Base-by-base conservation (phyloP, 2,888 invertebrate species). In the Vandiemenella viatica region DNA sequence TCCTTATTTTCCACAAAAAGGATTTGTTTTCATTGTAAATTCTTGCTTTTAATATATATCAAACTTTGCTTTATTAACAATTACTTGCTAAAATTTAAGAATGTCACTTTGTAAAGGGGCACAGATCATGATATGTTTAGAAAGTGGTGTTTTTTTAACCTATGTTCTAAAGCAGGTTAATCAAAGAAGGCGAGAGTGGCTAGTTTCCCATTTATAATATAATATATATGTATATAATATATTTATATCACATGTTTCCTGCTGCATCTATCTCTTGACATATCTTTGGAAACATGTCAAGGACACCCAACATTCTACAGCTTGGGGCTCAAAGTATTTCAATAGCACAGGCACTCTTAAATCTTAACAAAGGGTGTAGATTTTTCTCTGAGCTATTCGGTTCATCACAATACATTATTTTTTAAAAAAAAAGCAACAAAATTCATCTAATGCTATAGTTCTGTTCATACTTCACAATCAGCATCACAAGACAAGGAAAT, bases 61-160 rank as follows among this genome's bases (percentile, higher is more conserved):
- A 67, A 66, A 67, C 61, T 65, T 64, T 62, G 59, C 60, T 63
- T 59, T 56, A 45, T 46, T 48, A 54, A 54, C 54, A 54, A 50
- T 52, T 54, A 56, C 55, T 58, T 56, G 51, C 56, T 67, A 65
- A 59, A 66, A 66, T 70, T 70, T 70, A 70, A 61, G 69, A 68
- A 68, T 67, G 68, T 69, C 69, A 69, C 69, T 70, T 70, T 76
- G 75, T 76, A 45, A 77, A 76, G 79, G 79, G 80, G 80, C 79
- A 79, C 79, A 78, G 76, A 76, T 75, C 77, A 71, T 80, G 80
- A 80, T 80, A 80, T 80, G 80, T 80, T 79, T 79, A 76, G 55
- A 54, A 51, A 54, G 54, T 53, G 52, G 50, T 52, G 53, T 52
- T 53, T 72, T 75, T 54, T 56, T 63, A 65, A 63, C 65, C 65